Evolutionary conservation across 2,888 invertebrate genomes (phyloP).

Genomic region (Portevinia maculata): DNA sequence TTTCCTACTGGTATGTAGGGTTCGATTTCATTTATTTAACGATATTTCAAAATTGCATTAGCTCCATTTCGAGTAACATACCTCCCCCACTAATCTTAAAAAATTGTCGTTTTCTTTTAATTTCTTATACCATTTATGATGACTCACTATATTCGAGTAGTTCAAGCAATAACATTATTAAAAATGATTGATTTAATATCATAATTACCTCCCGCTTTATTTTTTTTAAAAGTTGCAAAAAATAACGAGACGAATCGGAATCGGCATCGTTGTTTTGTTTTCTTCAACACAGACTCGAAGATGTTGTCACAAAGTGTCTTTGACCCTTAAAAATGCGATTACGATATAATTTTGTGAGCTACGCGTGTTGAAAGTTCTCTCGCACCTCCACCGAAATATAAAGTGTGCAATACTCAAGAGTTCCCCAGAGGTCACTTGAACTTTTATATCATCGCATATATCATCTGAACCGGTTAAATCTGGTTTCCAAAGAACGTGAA

Average conservation of each 20-base stretch:
- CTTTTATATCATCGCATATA: constrained; percentile 26
- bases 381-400: constrained; percentile 10
- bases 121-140: too few species aligned
- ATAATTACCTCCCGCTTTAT: background rate
- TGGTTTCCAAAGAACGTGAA: constrained; percentile 6
- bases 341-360: constrained; percentile 26
- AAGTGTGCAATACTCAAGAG: constrained; percentile 14
- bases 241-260: constrained; percentile 8
- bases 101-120: too few species aligned
- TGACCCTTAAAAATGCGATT: constrained; percentile 52
- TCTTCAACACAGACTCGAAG: background rate
- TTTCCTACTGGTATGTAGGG: too few species aligned
- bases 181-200: background rate
- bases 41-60: too few species aligned
- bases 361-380: constrained; percentile 9
- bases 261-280: constrained; percentile 1
- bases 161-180: background rate
- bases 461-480: constrained; percentile 28
- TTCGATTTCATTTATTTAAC: too few species aligned
- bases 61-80: too few species aligned
- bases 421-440: constrained; percentile 47
- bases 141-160: background rate
- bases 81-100: too few species aligned
- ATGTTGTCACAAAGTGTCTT: constrained; percentile 41
- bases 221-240: constrained; percentile 8